These are phyloP conservation scores for Syngnathus scovelli DNA, from an alignment of 2,113 vertebrate genomes.

Conservation along the genomic window DNA sequence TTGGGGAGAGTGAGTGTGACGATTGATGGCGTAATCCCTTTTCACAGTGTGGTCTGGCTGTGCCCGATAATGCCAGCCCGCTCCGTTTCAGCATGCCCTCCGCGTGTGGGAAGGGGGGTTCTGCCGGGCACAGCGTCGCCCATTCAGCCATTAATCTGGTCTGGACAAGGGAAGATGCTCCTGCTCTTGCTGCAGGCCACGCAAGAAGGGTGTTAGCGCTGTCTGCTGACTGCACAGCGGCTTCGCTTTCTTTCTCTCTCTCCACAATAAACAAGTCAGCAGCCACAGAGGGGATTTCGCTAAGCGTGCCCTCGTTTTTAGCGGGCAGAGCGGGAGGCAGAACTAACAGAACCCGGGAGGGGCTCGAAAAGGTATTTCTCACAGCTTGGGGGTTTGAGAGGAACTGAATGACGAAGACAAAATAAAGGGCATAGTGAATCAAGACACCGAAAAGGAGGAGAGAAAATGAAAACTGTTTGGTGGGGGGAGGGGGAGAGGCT, in stretches of 20 bases:
- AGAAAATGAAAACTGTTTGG: slow-evolving; percentile 41
- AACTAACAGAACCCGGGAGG: slow-evolving; percentile 43
- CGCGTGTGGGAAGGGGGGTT: slow-evolving; percentile 57
- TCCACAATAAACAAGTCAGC: slow-evolving; percentile 41
- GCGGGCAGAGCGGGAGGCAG: slow-evolving; percentile 16
- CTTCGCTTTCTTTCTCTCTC: slow-evolving; percentile 29
- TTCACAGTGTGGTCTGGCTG: slow-evolving; percentile 72
- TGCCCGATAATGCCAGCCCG: slow-evolving; percentile 71
- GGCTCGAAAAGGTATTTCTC: slow-evolving; percentile 41
- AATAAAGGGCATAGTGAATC: slow-evolving; percentile 28
- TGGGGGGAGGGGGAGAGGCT: slow-evolving; percentile 60
- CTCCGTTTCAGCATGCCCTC: slow-evolving; percentile 65
- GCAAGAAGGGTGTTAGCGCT: slow-evolving; percentile 59
- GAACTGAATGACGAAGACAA: slow-evolving; percentile 35
- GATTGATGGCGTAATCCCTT: slow-evolving; percentile 71
- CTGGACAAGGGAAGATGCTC: slow-evolving; percentile 61
- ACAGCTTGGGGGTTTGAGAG: slow-evolving; percentile 30
- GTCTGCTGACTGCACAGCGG: slow-evolving; percentile 65
- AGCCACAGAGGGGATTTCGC: slow-evolving; percentile 41
- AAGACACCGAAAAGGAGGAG: slow-evolving; percentile 53
- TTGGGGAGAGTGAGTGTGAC: slow-evolving; percentile 51
- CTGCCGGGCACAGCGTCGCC: slow-evolving; percentile 59
- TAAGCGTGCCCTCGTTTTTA: slow-evolving; percentile 20
- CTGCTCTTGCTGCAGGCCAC: slow-evolving; percentile 52
- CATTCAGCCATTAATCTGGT: slow-evolving; percentile 70